Conservation (phyloP, 2,797 vertebrate genomes). For the Spinibarbus caldwelli region DNA sequence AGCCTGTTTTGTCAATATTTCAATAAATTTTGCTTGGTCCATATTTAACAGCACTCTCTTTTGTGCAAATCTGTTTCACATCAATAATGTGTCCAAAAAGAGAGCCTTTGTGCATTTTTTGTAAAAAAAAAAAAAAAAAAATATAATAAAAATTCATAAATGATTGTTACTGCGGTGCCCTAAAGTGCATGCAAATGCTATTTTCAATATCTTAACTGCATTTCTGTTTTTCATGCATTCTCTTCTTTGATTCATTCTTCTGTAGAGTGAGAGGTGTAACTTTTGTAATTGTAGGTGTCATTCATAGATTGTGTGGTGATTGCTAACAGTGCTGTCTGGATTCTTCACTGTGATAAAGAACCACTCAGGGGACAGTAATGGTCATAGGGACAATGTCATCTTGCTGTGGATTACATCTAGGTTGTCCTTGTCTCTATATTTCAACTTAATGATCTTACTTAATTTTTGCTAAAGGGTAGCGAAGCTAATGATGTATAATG, state of each 20-base stretch:
- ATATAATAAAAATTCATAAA: too few relatives aligned
- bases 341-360: conserved; percentile 17
- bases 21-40: conserved; percentile 51
- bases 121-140: too few relatives aligned
- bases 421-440: conserved; percentile 39
- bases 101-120: background rate
- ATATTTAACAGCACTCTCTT: conserved; percentile 31
- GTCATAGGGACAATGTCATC: conserved; percentile 38
- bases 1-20: conserved; percentile 42
- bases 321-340: background rate
- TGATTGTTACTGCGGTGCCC: background rate
- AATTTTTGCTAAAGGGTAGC: conserved; percentile 40
- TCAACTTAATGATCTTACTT: conserved; percentile 31
- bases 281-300: background rate
- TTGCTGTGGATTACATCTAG: conserved; percentile 29
- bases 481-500: conserved; percentile 30
- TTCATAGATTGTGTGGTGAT: background rate
- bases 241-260: background rate
- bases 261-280: background rate
- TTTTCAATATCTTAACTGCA: background rate
- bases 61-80: conserved; percentile 32
- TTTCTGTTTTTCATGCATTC: background rate
- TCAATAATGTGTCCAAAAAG: conserved; percentile 12
- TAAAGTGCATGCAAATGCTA: background rate
- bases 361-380: conserved; percentile 19